Conservation (phyloP, 2,113 vertebrate genomes). For the Paracanthobrama guichenoti region DNA sequence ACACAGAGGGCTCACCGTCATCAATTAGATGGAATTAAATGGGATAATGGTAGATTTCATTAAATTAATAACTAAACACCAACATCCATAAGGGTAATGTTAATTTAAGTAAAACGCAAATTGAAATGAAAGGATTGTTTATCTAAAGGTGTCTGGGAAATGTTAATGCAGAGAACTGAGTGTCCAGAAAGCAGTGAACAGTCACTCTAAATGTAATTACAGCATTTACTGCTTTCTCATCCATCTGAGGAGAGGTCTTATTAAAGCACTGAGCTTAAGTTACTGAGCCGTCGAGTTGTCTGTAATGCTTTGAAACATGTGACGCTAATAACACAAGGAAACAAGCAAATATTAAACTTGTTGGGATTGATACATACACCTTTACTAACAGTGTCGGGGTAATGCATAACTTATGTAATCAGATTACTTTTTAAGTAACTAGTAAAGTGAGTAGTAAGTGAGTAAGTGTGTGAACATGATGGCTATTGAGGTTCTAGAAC, state of each 20-base stretch:
- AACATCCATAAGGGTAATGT: constrained; percentile 6
- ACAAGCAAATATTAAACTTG: background rate
- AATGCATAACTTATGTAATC: too few species aligned
- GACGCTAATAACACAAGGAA: constrained; percentile 8
- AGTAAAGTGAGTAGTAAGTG: too few species aligned
- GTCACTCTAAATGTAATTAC: constrained; percentile 73
- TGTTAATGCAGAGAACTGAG: constrained; percentile 62
- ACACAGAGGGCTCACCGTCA: background rate
- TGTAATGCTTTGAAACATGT: constrained; percentile 57
- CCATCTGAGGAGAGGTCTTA: constrained; percentile 66
- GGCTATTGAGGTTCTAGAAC: too few species aligned
- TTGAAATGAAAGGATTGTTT: constrained; percentile 37
- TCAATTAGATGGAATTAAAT: constrained; percentile 24
- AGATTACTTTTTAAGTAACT: too few species aligned
- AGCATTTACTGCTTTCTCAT: constrained; percentile 60
- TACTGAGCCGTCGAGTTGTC: constrained; percentile 70
- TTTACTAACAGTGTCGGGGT: too few species aligned
- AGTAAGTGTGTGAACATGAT: too few species aligned
- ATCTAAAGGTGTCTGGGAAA: constrained; percentile 18
- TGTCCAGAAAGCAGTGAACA: constrained; percentile 60
- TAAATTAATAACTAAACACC: constrained; percentile 29
- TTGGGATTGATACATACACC: background rate
- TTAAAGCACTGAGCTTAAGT: constrained; percentile 67
- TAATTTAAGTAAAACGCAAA: constrained; percentile 35
- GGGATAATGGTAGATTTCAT: constrained; percentile 15